phyloP scores from a whole-genome alignment of 2,888 invertebrate species.

The Hypercompe scribonia region DNA sequence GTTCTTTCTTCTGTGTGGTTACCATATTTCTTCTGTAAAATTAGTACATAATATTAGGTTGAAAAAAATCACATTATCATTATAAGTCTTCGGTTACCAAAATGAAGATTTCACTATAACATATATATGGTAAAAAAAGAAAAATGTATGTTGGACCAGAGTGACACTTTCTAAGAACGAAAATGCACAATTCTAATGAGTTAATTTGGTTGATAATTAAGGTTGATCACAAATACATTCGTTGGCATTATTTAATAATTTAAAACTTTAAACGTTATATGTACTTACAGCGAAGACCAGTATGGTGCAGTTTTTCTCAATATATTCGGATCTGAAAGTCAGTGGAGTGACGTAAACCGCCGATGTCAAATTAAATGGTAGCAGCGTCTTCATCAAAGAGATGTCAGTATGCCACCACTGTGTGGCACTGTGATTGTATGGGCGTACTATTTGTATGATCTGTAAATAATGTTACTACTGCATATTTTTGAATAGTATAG shows the following conservation, averaged over 20 bases:
- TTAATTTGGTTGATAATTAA: background rate
- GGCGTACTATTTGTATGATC: constrained; percentile 75
- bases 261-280: background rate
- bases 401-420: constrained; percentile 77
- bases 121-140: no score
- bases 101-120: background rate
- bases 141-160: background rate
- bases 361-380: constrained; percentile 69
- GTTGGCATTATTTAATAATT: background rate
- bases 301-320: constrained; percentile 66
- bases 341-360: constrained; percentile 58
- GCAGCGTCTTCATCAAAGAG: constrained; percentile 71
- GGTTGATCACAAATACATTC: background rate
- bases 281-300: constrained; percentile 71
- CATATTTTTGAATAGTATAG: background rate
- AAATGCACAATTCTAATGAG: no score
- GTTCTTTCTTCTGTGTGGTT: constrained; percentile 62
- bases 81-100: background rate
- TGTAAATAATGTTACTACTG: constrained; percentile 38
- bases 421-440: constrained; percentile 66
- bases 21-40: constrained; percentile 8
- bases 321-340: constrained; percentile 26
- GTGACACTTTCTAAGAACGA: background rate
- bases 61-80: background rate
- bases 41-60: background rate